Evolutionary conservation across 2,888 invertebrate genomes (phyloP).

Genomic region (Orthosia cruda): DNA sequence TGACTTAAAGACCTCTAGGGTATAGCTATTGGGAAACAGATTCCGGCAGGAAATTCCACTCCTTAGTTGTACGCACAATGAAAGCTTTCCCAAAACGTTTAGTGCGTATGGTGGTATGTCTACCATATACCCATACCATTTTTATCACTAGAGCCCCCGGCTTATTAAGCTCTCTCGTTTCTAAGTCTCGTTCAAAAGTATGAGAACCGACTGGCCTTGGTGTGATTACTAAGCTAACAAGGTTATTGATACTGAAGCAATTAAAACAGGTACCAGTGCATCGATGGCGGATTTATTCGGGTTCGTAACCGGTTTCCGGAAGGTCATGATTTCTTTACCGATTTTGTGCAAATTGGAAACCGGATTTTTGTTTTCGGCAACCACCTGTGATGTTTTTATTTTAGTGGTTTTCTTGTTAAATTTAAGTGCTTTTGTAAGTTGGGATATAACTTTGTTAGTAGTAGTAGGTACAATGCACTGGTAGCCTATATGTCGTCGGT

Average conservation of each 20-base stretch:
- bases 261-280: conserved; percentile 64
- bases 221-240: conserved; percentile 66
- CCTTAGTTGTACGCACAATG: too few relatives aligned
- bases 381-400: conserved; percentile 9
- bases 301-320: conserved; percentile 44
- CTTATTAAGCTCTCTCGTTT: not conserved
- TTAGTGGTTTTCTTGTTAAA: not conserved
- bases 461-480: not conserved
- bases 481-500: not conserved
- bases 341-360: conserved; percentile 35
- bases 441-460: not conserved
- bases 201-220: conserved; percentile 39
- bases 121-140: too few relatives aligned
- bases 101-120: too few relatives aligned
- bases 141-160: too few relatives aligned
- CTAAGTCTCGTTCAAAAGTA: conserved; percentile 24
- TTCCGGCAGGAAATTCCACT: too few relatives aligned
- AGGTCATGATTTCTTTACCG: conserved; percentile 40
- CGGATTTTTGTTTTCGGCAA: conserved; percentile 26
- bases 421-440: not conserved
- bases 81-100: too few relatives aligned
- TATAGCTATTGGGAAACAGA: too few relatives aligned
- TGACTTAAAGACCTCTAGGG: too few relatives aligned
- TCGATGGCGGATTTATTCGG: conserved; percentile 46
- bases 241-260: conserved; percentile 67